Evolutionary conservation across 2,113 vertebrate species (phyloP).

Genomic region (Paraplagusia blochii): DNA sequence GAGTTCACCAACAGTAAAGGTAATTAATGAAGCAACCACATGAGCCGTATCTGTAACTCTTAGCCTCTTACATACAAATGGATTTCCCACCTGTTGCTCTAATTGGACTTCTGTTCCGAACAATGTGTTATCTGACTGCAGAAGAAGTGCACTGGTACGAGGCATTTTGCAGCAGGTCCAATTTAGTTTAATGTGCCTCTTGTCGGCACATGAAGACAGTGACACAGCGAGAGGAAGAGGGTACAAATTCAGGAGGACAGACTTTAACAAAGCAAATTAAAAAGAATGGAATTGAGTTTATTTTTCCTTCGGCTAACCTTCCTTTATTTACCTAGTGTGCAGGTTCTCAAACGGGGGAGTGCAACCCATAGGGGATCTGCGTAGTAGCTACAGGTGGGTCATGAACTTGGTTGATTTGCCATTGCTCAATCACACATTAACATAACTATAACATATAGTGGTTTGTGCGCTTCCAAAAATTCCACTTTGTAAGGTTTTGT

Average conservation of each 20-base stretch:
- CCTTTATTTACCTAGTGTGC: neutral
- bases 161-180: conserved; percentile 26
- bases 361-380: too few relatives aligned
- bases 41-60: neutral
- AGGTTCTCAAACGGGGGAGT: too few relatives aligned
- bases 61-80: conserved; percentile 17
- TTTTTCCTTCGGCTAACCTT: conserved; percentile 41
- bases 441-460: too few relatives aligned
- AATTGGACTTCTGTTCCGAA: conserved; percentile 38
- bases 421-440: too few relatives aligned
- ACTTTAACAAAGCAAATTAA: conserved; percentile 46
- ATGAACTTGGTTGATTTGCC: too few relatives aligned
- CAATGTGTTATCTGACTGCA: conserved; percentile 11
- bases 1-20: too few relatives aligned
- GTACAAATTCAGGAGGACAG: conserved; percentile 30
- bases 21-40: too few relatives aligned
- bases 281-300: too few relatives aligned
- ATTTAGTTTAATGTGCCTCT: conserved; percentile 37
- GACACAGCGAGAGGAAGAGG: conserved; percentile 23
- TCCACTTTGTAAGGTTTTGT: too few relatives aligned
- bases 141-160: conserved; percentile 1
- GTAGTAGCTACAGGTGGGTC: too few relatives aligned
- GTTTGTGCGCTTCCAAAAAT: too few relatives aligned
- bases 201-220: conserved; percentile 20
- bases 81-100: conserved; percentile 30